Percentiles rank a stretch among this genome's conserved stretches.
Evolutionary conservation across 2,113 vertebrate genomes (phyloP).

Genomic region (Nycticryphes semicollaris): DNA sequence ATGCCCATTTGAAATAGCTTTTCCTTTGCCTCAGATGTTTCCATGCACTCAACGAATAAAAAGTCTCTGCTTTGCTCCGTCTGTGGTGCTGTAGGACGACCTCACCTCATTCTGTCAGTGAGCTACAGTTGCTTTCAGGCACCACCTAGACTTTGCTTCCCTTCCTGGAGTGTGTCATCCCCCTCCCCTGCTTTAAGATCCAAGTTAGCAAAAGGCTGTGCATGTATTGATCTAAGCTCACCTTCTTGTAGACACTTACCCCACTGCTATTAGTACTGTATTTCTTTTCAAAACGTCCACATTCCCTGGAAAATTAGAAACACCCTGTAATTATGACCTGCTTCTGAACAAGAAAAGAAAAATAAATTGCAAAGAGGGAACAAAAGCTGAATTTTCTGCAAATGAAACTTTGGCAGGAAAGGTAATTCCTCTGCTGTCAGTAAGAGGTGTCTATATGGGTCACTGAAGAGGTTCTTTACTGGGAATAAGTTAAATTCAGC

Average conservation of each 20-base stretch:
- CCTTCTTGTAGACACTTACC: background rate
- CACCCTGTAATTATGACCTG: background rate
- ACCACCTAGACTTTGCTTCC: constrained; percentile 20
- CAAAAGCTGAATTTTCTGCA: constrained; percentile 10
- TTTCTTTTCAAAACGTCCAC: background rate
- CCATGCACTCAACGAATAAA: constrained; percentile 53
- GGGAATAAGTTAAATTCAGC: constrained; percentile 64
- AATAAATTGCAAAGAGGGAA: background rate
- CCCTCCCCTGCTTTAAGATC: background rate
- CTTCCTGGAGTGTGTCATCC: background rate
- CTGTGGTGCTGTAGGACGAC: constrained; percentile 24
- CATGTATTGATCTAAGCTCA: background rate
- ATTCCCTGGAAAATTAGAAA: constrained; percentile 4
- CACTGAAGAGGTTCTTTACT: constrained; percentile 37
- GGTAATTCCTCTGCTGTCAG: constrained; percentile 29
- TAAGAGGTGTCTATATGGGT: constrained; percentile 58
- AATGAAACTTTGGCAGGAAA: background rate
- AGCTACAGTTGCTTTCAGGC: constrained; percentile 37
- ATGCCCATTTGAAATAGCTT: constrained; percentile 66
- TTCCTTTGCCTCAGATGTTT: constrained; percentile 55
- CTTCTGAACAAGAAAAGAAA: background rate
- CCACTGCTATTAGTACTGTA: background rate
- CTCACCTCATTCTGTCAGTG: constrained; percentile 60
- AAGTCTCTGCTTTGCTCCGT: background rate
- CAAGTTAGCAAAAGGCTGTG: background rate